Conservation (phyloP, 2,888 invertebrate genomes). For the Rapana venosa region DNA sequence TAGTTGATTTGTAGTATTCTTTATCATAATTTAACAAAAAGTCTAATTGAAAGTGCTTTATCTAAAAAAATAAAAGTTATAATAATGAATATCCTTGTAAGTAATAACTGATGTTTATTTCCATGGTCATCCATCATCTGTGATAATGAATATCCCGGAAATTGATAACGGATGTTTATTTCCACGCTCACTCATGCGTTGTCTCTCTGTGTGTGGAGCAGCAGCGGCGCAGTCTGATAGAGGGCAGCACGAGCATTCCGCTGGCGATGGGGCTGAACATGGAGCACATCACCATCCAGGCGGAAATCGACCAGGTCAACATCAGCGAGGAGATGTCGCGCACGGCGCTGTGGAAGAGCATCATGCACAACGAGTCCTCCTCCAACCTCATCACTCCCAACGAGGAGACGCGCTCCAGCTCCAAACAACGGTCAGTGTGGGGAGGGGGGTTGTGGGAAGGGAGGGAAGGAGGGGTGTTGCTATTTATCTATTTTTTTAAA, state of each 20-base stretch:
- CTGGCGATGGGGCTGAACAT: slow-evolving; percentile 82
- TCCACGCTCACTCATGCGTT: too few species aligned
- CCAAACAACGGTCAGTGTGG: slow-evolving; percentile 30
- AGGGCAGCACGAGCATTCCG: slow-evolving; percentile 82
- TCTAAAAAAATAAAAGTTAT: too few species aligned
- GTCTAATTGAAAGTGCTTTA: too few species aligned
- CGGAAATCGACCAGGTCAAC: slow-evolving; percentile 69
- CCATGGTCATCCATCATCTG: not conserved
- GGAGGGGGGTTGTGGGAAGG: too few species aligned
- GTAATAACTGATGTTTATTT: not conserved
- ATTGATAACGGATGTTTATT: too few species aligned
- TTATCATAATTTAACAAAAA: too few species aligned
- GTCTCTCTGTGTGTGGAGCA: slow-evolving; percentile 21
- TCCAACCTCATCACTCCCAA: slow-evolving; percentile 50
- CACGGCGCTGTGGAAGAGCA: slow-evolving; percentile 89
- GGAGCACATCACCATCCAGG: slow-evolving; percentile 78
- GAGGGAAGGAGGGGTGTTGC: too few species aligned
- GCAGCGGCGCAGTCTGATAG: slow-evolving; percentile 52
- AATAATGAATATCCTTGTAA: too few species aligned
- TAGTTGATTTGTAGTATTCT: too few species aligned
- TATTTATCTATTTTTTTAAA: too few species aligned
- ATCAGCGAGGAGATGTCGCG: slow-evolving; percentile 95
- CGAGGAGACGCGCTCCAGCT: slow-evolving; percentile 43
- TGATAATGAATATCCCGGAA: too few species aligned
- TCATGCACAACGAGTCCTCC: slow-evolving; percentile 65